Base-by-base conservation (phyloP, 2,888 invertebrate genomes). In the Dolomedes plantarius region DNA sequence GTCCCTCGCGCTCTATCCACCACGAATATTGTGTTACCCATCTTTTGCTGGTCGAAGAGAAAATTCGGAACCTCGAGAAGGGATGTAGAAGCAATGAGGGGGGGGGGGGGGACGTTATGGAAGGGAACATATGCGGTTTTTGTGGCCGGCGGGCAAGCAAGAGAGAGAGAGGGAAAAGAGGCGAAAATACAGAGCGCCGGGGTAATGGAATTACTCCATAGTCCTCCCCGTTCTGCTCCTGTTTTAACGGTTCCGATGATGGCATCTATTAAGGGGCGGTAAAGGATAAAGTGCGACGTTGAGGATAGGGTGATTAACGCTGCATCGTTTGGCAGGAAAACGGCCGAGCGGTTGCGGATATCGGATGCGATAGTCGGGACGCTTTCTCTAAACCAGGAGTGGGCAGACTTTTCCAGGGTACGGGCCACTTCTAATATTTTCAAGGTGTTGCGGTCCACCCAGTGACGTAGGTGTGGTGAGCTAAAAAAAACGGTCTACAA, bases 11-110 rank as follows among this genome's bases (percentile, higher is more conserved):
- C 41, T 64, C 28, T 19, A 13, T 50, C 56, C 77, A 72, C 78
- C 67, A 74, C 72, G 78, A 78, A 85, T 85, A 85, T 85, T 85
- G 85, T 85, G 85, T 85, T 85, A 85, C 85, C 71, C n/a, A 69
- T 32, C 74, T 74, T 23, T 23, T 68, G 50, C 56, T 56, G 65
- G 32, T 32, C 65, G 31, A 11, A 32, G n/a, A 32, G 68, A 31
- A 64, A 64, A 71, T 56, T 56, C 56, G 16, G 36, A 36, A 36
- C 36, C 36, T 9, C 6, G 11, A 36, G 5, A 36, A 5, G 11
- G 46, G 46, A 46, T 36, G 46, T 2, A 46, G 36, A 5, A n/a
- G n/a, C n/a, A n/a, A n/a, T n/a, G n/a, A 9, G 56, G 27, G 28
- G 28, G 31, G 6, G 65, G 32, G 36, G 23, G 31, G 46, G 62